Evolutionary conservation across 2,888 invertebrate species (phyloP).

Genomic region (Lumbricus terrestris): DNA sequence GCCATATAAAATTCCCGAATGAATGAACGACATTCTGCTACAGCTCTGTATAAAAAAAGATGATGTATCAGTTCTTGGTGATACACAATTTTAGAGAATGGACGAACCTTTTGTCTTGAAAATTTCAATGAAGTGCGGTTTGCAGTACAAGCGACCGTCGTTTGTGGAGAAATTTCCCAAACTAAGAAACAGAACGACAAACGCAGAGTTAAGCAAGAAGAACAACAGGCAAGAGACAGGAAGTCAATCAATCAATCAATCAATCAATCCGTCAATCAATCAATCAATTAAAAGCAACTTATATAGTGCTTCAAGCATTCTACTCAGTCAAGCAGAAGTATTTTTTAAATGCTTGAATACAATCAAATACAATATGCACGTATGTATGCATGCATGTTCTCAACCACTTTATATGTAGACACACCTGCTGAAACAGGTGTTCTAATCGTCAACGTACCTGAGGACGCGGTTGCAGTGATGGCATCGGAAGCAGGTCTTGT

Average conservation of each 20-base stretch:
- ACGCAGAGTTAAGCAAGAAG: background rate
- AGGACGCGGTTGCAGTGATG: conserved; percentile 87
- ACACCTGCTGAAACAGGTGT: background rate
- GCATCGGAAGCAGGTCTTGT: conserved; percentile 92
- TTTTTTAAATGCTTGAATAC: too few relatives aligned
- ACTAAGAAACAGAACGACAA: conserved; percentile 32
- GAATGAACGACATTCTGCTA: too few relatives aligned
- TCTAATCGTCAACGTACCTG: conserved; percentile 66
- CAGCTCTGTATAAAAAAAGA: background rate
- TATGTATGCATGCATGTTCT: background rate
- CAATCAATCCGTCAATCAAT: background rate
- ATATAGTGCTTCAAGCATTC: too few relatives aligned
- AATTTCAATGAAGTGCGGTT: conserved; percentile 45
- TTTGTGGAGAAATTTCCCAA: conserved; percentile 44
- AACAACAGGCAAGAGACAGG: background rate
- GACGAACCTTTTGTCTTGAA: conserved; percentile 45
- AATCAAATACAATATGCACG: background rate
- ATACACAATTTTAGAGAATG: background rate
- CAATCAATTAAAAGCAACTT: too few relatives aligned
- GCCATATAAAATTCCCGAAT: too few relatives aligned
- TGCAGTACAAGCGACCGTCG: conserved; percentile 44
- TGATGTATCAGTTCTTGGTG: background rate
- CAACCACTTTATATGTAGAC: background rate
- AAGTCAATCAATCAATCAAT: background rate
- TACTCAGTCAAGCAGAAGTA: too few relatives aligned